These are phyloP conservation scores for Saccostrea cuccullata DNA, from an alignment of 1,140 invertebrate genomes.

Conservation along the genomic window DNA sequence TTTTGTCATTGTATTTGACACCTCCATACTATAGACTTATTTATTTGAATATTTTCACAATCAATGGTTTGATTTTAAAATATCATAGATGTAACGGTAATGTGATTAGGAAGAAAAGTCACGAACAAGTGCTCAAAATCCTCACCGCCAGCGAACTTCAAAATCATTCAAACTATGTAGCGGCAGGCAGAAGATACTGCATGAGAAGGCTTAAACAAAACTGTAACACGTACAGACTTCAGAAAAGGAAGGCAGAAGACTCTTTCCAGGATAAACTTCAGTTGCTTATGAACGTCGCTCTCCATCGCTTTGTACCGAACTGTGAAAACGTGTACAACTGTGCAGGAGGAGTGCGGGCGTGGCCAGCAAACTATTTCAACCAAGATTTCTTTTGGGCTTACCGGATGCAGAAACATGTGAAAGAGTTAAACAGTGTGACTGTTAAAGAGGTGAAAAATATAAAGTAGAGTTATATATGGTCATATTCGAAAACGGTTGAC, in stretches of 20 bases:
- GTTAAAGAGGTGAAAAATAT: too few species aligned
- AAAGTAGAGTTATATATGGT: too few species aligned
- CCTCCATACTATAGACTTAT: neutral
- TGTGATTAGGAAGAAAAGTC: neutral
- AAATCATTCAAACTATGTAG: neutral
- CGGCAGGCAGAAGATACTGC: neutral
- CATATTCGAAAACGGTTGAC: too few species aligned
- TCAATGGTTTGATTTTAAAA: neutral
- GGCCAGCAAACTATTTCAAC: conserved; percentile 2
- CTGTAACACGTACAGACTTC: neutral
- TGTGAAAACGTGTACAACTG: neutral
- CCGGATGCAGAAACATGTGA: neutral
- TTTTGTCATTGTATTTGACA: neutral
- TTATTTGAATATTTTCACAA: neutral
- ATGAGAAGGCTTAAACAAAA: neutral
- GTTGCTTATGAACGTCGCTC: neutral
- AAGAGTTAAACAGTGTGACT: neutral
- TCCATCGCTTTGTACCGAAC: neutral
- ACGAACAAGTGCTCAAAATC: neutral
- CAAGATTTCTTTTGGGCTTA: conserved; percentile 5
- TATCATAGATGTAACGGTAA: neutral
- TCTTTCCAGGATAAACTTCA: neutral
- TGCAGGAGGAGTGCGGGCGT: neutral
- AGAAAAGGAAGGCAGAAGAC: neutral
- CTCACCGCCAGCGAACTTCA: neutral